Evolutionary conservation across 2,797 vertebrate species (phyloP).

Genomic region (Ispidina lecontei): DNA sequence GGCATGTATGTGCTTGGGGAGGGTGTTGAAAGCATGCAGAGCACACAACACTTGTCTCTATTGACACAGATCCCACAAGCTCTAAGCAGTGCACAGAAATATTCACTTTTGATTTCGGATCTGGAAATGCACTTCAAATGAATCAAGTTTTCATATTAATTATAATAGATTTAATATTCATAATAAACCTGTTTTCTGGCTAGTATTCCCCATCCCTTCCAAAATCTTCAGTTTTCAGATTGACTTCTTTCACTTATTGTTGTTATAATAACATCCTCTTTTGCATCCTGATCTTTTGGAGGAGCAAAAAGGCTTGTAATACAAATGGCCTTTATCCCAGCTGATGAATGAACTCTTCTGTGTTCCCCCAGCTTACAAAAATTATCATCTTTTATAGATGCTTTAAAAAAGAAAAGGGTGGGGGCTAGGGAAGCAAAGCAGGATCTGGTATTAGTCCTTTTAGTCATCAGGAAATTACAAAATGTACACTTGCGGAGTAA

Average conservation of each 20-base stretch:
- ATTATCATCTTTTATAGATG: slow-evolving; percentile 84
- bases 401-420: slow-evolving; percentile 68
- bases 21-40: not conserved
- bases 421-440: slow-evolving; percentile 54
- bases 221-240: not conserved
- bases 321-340: slow-evolving; percentile 68
- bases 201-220: not conserved
- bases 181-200: not conserved
- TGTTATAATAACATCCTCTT: slow-evolving; percentile 23
- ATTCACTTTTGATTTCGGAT: not conserved
- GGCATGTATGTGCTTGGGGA: not conserved
- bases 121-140: not conserved
- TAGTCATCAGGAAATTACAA: slow-evolving; percentile 87
- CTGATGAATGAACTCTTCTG: slow-evolving; percentile 77
- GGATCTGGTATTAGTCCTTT: slow-evolving; percentile 83
- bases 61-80: not conserved
- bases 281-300: not conserved
- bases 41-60: not conserved
- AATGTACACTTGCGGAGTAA: slow-evolving; percentile 85
- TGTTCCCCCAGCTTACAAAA: slow-evolving; percentile 76
- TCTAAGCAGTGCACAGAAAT: not conserved
- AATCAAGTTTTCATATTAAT: slow-evolving; percentile 6
- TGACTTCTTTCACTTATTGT: slow-evolving; percentile 16
- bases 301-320: slow-evolving; percentile 34
- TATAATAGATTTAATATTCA: not conserved